Evolutionary conservation across 2,888 invertebrate genomes (phyloP), one percentile per base, ranked within the genome.

Genomic region (Coenonympha arcania): DNA sequence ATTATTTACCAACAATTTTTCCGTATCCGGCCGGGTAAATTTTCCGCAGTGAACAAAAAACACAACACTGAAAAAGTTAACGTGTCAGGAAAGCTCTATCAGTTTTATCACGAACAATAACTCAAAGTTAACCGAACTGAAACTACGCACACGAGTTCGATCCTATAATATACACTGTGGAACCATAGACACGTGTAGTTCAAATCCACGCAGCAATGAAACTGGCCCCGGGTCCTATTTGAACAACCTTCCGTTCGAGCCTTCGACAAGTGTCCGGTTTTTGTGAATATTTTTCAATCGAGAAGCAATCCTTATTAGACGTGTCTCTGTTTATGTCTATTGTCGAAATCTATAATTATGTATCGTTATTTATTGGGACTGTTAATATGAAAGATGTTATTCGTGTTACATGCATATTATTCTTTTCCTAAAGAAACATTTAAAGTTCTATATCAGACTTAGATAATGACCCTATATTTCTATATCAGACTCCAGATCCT

Each of bases 261-360:
- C 24, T 40, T 6, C 41, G 15, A 41, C n/a, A 18, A 11, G 19
- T 18, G 18, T 41, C 41, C 41, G 41, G 41, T 41, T 41, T 24
- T 41, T 28, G 19, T 24, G 28, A 41, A 30, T 41, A 30, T 30
- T 18, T 41, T 41, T 30, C 18, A 41, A 28, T 19, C 8, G 16
- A 39, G 22, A 22, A 15, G 15, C 15, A 39, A 9, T 22, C 39
- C 39, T 39, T 39, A 39, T 9, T 2, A 39, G 39, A n/a, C n/a
- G n/a, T n/a, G n/a, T n/a, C 22, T 39, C 24, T 39, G 6, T 15
- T 13, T 6, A 15, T 13, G n/a, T 22, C 24, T 4, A 13, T 22
- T 15, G 9, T 9, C 15, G 3, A 22, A 24, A 39, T 39, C 22
- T 6, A 39, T n/a, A n/a, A 39, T 39, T 39, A 13, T 13, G 24